Conservation (phyloP, 2,888 invertebrate genomes). For the Ectemnius lituratus region DNA sequence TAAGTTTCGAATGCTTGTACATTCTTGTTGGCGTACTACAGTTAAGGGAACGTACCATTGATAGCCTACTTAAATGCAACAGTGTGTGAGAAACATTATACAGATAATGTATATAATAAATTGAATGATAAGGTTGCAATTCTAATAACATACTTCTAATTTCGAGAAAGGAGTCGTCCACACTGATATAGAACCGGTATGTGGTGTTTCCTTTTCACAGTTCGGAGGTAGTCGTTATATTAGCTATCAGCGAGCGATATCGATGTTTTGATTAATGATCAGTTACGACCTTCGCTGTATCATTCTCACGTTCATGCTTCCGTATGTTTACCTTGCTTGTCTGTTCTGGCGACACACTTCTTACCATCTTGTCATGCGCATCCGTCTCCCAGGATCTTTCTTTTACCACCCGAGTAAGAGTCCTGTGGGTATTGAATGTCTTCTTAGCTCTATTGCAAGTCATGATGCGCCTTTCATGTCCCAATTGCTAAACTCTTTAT, state of each 20-base stretch:
- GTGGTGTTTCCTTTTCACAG: slow-evolving; percentile 34
- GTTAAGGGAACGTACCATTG: no score
- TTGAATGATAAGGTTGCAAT: no score
- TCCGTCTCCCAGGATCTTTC: not conserved
- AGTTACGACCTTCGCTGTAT: slow-evolving; percentile 35
- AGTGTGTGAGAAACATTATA: no score
- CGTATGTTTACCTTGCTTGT: slow-evolving; percentile 19
- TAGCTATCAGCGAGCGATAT: slow-evolving; percentile 15
- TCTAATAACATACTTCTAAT: no score
- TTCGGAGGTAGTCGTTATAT: slow-evolving; percentile 27
- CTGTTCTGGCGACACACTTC: slow-evolving; percentile 31
- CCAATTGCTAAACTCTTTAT: no score
- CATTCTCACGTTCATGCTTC: slow-evolving; percentile 48
- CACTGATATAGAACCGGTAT: not conserved
- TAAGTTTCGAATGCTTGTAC: not conserved
- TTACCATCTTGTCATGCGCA: slow-evolving; percentile 19
- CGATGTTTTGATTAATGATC: slow-evolving; percentile 58
- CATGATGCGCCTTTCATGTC: not conserved
- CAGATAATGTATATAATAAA: no score
- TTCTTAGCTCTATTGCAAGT: not conserved
- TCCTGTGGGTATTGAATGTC: not conserved
- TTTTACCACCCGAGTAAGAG: not conserved
- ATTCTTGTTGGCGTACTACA: not conserved
- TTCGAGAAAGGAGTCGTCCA: no score
- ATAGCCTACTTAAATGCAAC: no score